phyloP scores from a whole-genome alignment of 1,140 invertebrate genomes.

The Microplitis mediator region DNA sequence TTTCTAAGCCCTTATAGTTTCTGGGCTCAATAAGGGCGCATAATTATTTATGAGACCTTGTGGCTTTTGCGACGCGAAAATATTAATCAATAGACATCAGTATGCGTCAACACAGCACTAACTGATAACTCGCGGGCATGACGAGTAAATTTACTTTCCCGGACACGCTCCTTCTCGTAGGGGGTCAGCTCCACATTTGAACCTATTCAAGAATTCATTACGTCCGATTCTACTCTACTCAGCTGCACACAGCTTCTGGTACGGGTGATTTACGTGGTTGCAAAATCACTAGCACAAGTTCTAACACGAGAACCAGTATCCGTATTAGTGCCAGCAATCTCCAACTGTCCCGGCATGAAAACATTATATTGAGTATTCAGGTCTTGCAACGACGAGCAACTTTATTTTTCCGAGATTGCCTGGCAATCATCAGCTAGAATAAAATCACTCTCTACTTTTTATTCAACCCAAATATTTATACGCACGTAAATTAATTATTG shows the following conservation, averaged over 20 bases:
- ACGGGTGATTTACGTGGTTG: conserved; percentile 38
- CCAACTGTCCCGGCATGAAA: background rate
- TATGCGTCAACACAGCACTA: background rate
- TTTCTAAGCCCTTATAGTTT: too few species aligned
- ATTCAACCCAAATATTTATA: too few species aligned
- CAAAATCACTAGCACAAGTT: too few species aligned
- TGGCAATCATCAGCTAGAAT: too few species aligned
- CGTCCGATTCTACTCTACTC: conserved; percentile 35
- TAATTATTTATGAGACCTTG: too few species aligned
- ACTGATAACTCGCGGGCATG: too few species aligned
- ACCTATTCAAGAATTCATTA: conserved; percentile 44
- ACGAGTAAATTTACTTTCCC: conserved; percentile 32
- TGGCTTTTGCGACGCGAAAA: background rate
- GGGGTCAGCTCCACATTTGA: background rate
- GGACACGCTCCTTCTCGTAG: conserved; percentile 23
- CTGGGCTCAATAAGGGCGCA: too few species aligned
- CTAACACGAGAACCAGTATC: too few species aligned
- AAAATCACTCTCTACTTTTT: too few species aligned
- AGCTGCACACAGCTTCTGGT: background rate
- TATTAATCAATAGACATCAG: background rate
- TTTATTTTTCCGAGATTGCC: too few species aligned
- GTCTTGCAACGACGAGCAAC: background rate
- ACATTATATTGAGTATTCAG: background rate
- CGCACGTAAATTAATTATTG: too few species aligned
- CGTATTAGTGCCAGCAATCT: background rate